phyloP scores from a whole-genome alignment of 2,797 vertebrate genomes.

The Glossophaga mutica region DNA sequence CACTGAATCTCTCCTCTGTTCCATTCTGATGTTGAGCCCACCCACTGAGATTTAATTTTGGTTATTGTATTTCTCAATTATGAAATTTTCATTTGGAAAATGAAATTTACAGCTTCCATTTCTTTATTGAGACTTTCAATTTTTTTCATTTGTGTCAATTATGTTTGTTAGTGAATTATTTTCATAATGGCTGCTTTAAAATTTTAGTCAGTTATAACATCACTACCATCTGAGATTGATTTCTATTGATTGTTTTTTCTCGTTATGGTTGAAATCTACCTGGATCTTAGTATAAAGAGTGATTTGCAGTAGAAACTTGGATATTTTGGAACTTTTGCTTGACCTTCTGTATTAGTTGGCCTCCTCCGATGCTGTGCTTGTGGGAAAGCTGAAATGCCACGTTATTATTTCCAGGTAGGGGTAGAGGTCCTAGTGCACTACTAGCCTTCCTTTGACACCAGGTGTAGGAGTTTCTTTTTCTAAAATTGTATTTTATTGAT shows the following conservation, averaged over 20 bases:
- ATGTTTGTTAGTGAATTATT: too few species aligned
- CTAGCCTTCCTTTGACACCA: neutral
- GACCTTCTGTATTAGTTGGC: neutral
- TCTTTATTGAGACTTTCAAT: too few species aligned
- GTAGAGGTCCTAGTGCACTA: neutral
- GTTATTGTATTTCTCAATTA: too few species aligned
- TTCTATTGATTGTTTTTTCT: neutral
- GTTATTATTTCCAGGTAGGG: too few species aligned
- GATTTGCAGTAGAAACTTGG: neutral
- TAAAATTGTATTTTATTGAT: too few species aligned
- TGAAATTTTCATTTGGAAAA: too few species aligned
- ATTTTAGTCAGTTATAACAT: neutral
- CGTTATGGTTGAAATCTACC: neutral
- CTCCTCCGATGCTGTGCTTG: neutral
- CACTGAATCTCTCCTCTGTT: neutral
- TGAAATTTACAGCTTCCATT: too few species aligned
- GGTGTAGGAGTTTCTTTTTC: too few species aligned
- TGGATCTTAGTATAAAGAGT: neutral
- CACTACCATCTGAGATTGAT: rapidly evolving
- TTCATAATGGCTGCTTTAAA: too few species aligned
- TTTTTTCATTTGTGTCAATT: too few species aligned
- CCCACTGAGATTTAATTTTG: neutral
- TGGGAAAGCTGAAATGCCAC: neutral
- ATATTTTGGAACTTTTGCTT: too few species aligned
- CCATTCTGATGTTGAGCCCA: neutral